Base-by-base conservation (phyloP, 1,140 invertebrate species). In the Sinella curviseta region DNA sequence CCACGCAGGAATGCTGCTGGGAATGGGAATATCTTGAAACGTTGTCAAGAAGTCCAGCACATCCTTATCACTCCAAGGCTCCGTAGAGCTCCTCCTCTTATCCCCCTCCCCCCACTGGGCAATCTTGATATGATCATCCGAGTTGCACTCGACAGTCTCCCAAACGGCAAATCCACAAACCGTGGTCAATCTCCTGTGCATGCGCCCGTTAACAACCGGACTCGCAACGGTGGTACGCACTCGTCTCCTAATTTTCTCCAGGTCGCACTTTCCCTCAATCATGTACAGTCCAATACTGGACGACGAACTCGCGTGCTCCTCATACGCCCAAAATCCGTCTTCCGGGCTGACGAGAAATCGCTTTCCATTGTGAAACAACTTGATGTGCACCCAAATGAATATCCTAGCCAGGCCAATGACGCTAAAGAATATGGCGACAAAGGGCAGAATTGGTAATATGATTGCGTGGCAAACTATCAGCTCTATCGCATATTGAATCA, bases 91-190 rank as follows among this genome's bases (percentile, higher is more conserved):
- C 20, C n/a, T 36, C 16, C 24, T 8, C 74, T 75, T 75, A n/a
- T 79, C 14, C 8, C n/a, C 57, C n/a, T 48, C 24, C 30, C 33
- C 33, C 74, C 39, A 75, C 65, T 77, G 55, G n/a, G 57, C 34
- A 16, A 78, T 60, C 26, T 76, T 65, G 3, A 82, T 67, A 33
- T 83, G 78, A 2, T 76, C 26, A n/a, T 39, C 28, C 31, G 78
- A 55, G 39, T 80, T 70, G 54, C 73, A 82, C 30, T 76, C 76
- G 17, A 82, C 33, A 0, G 57, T 24, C 26, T 82, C 77, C 83
- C 83, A 83, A 73, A 77, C 77, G 24, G 78, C 75, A 54, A 79
- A 83, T 31, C 83, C 83, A 17, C n/a, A 48, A 26, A 74, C 30
- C 17, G 24, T 82, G 0, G 39, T 36, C 30, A 82, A 57, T 26